Evolutionary conservation across 2,797 vertebrate species (phyloP).

Genomic region (Melanotaenia parkinsoni): DNA sequence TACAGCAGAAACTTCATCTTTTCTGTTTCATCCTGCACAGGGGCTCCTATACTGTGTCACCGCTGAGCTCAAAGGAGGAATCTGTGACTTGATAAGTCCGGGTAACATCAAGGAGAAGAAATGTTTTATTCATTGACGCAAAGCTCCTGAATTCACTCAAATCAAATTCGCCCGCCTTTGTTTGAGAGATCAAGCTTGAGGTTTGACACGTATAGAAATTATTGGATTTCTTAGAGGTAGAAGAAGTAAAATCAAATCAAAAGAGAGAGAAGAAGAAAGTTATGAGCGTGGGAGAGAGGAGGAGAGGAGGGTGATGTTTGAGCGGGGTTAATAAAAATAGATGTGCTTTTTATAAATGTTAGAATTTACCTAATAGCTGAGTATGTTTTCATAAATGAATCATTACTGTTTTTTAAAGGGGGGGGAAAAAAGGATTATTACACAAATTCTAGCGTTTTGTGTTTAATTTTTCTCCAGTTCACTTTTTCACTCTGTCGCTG

Average conservation of each 20-base stretch:
- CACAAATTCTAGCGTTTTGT: not conserved
- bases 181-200: slow-evolving; percentile 81
- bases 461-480: slow-evolving; percentile 10
- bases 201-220: slow-evolving; percentile 82
- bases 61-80: slow-evolving; percentile 72
- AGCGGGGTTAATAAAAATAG: slow-evolving; percentile 17
- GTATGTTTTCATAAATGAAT: not conserved
- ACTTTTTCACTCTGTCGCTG: slow-evolving; percentile 5
- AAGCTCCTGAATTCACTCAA: slow-evolving; percentile 82
- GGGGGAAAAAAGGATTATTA: not conserved
- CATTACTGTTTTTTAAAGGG: not conserved
- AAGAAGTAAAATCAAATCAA: slow-evolving; percentile 25
- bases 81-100: slow-evolving; percentile 83
- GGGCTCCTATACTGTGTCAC: slow-evolving; percentile 67
- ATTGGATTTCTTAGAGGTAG: slow-evolving; percentile 79
- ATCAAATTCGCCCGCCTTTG: slow-evolving; percentile 82
- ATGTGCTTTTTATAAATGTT: slow-evolving; percentile 14
- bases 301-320: slow-evolving; percentile 12
- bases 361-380: not conserved
- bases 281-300: slow-evolving; percentile 14
- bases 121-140: slow-evolving; percentile 86
- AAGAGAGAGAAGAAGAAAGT: slow-evolving; percentile 35
- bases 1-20: slow-evolving; percentile 67
- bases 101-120: slow-evolving; percentile 80
- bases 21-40: slow-evolving; percentile 67